Evolutionary conservation across 2,113 vertebrate species (phyloP).

Genomic region (Speoplatyrhinus poulsoni): DNA sequence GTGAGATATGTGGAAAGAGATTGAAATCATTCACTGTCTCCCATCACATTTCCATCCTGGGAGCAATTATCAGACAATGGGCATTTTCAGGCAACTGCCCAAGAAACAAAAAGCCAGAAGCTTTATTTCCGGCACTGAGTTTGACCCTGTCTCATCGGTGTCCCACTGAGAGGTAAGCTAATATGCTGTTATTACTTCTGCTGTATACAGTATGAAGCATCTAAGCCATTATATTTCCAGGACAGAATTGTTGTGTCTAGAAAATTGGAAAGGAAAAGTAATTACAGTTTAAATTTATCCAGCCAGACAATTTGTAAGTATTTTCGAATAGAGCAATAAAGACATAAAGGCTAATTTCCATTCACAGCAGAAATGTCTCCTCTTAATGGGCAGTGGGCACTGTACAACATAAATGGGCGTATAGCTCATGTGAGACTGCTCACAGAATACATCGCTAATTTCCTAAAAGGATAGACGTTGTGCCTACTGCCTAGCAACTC

Average conservation of each 20-base stretch:
- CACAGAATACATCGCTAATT: too few relatives aligned
- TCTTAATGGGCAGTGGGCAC: too few relatives aligned
- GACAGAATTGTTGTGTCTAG: slow-evolving; percentile 48
- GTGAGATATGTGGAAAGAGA: background rate
- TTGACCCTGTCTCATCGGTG: slow-evolving; percentile 48
- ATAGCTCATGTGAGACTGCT: too few relatives aligned
- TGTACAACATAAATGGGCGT: too few relatives aligned
- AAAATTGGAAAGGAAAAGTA: slow-evolving; percentile 54
- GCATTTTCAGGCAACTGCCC: slow-evolving; percentile 21
- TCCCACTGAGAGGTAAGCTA: slow-evolving; percentile 55
- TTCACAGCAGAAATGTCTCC: too few relatives aligned
- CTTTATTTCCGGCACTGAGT: slow-evolving; percentile 36
- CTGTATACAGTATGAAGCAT: slow-evolving; percentile 41
- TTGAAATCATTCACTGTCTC: too few relatives aligned
- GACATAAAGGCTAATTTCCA: too few relatives aligned
- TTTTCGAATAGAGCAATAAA: slow-evolving; percentile 28
- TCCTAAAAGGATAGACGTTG: too few relatives aligned
- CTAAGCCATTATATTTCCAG: slow-evolving; percentile 50
- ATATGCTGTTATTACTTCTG: slow-evolving; percentile 65
- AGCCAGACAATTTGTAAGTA: slow-evolving; percentile 6
- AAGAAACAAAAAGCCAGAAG: slow-evolving; percentile 30
- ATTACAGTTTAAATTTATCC: slow-evolving; percentile 43
- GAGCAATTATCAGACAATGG: slow-evolving; percentile 35
- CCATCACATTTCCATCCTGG: slow-evolving; percentile 22
- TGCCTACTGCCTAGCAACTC: too few relatives aligned